Evolutionary conservation across 2,797 vertebrate genomes (phyloP).

Genomic region (Philypnodon macrostomus): DNA sequence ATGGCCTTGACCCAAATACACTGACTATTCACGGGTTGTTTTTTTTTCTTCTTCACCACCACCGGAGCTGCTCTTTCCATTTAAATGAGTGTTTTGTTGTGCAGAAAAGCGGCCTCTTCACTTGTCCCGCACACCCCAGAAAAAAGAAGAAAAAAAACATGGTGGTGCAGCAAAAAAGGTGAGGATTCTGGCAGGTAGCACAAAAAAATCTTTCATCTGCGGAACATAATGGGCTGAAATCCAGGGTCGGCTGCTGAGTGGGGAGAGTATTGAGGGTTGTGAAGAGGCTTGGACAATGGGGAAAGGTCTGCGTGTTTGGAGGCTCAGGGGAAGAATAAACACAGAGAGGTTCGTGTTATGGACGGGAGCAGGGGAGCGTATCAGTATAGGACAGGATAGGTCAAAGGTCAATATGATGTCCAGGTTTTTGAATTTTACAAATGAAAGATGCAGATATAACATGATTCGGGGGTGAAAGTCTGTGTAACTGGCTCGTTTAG

Average conservation of each 20-base stretch:
- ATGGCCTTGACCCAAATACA: conserved; percentile 66
- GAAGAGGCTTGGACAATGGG: too few species aligned
- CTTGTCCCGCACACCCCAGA: conserved; percentile 45
- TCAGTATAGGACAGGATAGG: too few species aligned
- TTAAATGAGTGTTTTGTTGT: conserved; percentile 59
- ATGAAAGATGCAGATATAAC: too few species aligned
- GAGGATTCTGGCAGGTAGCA: conserved; percentile 43
- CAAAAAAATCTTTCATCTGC: conserved; percentile 25
- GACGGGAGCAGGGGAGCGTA: too few species aligned
- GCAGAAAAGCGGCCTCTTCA: conserved; percentile 59
- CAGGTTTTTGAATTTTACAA: too few species aligned
- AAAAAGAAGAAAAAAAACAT: conserved; percentile 41
- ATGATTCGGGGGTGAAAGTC: too few species aligned
- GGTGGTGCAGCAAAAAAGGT: conserved; percentile 25
- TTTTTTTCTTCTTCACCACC: too few species aligned
- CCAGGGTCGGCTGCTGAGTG: conserved; percentile 19
- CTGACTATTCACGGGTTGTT: conserved; percentile 58
- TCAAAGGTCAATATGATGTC: too few species aligned
- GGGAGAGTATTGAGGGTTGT: conserved; percentile 23
- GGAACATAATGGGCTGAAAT: conserved; percentile 34
- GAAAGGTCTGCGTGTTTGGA: too few species aligned
- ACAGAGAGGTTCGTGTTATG: too few species aligned
- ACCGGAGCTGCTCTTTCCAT: conserved; percentile 37
- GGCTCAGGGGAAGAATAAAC: too few species aligned
- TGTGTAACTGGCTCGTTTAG: too few species aligned